Conservation (phyloP, 2,888 invertebrate species). For the Malthinus flaveolus region DNA sequence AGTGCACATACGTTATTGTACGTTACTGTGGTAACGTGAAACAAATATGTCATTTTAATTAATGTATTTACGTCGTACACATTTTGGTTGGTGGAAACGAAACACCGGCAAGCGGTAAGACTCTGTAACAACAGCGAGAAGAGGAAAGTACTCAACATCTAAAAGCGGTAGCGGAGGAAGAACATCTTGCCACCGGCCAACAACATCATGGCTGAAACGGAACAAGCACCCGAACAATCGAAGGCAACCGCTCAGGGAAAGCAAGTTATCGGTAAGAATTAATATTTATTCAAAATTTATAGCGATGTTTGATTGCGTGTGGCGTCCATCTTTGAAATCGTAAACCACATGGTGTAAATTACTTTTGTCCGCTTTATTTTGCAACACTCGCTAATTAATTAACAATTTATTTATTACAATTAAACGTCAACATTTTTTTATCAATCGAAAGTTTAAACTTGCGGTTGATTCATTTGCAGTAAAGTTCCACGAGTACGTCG, state of each 20-base stretch:
- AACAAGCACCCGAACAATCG: constrained; percentile 59
- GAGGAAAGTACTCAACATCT: constrained; percentile 71
- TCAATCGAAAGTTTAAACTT: too few relatives aligned
- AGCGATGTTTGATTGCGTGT: constrained; percentile 1
- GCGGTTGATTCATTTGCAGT: too few relatives aligned
- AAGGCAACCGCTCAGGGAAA: constrained; percentile 75
- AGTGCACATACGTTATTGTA: constrained; percentile 6
- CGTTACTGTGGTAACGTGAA: constrained; percentile 12
- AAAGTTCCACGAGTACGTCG: too few relatives aligned
- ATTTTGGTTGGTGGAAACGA: constrained; percentile 14
- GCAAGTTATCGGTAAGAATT: constrained; percentile 81
- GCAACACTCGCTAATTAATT: neutral
- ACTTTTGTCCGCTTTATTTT: neutral
- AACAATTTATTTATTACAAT: neutral
- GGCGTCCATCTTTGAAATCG: constrained; percentile 13
- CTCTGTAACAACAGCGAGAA: constrained; percentile 58
- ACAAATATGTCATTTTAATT: neutral
- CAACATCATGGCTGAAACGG: constrained; percentile 96
- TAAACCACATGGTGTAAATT: constrained; percentile 12
- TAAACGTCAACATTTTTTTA: neutral
- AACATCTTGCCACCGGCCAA: constrained; percentile 76
- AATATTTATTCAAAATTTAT: constrained; percentile 4
- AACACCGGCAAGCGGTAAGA: constrained; percentile 31
- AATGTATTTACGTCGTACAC: neutral
- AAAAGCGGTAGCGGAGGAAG: constrained; percentile 76